Percentiles rank a stretch among this genome's conserved stretches.
phyloP scores from a whole-genome alignment of 1,140 invertebrate species.

The Drosophila pectinifera region DNA sequence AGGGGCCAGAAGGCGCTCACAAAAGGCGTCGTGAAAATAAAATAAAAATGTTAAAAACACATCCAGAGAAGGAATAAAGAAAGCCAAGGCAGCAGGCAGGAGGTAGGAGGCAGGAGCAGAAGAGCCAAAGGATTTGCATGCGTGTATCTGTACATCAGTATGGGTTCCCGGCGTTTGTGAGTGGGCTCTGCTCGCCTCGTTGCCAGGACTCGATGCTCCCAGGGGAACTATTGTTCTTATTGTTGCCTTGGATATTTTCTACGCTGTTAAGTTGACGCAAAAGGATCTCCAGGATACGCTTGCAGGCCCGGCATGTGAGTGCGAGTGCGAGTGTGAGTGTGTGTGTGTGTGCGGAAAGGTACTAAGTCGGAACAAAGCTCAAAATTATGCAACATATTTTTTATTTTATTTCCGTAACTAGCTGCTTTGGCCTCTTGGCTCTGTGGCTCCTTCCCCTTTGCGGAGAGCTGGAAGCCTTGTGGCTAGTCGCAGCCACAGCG shows the following conservation, averaged over 20 bases:
- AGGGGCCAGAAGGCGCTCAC: constrained; percentile 72
- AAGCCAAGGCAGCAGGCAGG: no score
- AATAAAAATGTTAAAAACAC: constrained; percentile 77
- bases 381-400: constrained; percentile 83
- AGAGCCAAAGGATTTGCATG: constrained; percentile 79
- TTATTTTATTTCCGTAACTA: constrained; percentile 69
- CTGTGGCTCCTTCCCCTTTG: constrained; percentile 1
- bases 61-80: constrained; percentile 41
- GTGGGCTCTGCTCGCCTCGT: constrained; percentile 65
- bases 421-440: constrained; percentile 17
- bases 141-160: constrained; percentile 43
- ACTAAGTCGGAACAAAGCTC: constrained; percentile 83
- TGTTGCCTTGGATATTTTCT: constrained; percentile 83
- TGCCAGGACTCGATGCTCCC: constrained; percentile 69
- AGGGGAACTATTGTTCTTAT: constrained; percentile 82
- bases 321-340: constrained; percentile 41
- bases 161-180: constrained; percentile 18
- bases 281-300: constrained; percentile 75
- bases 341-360: constrained; percentile 61
- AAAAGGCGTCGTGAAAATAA: constrained; percentile 77
- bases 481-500: constrained; percentile 29
- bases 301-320: constrained; percentile 32
- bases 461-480: constrained; percentile 8
- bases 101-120: constrained; percentile 33
- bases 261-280: constrained; percentile 82